Evolutionary conservation across 2,797 vertebrate genomes (phyloP).

Genomic region (Intellagama lesueurii): DNA sequence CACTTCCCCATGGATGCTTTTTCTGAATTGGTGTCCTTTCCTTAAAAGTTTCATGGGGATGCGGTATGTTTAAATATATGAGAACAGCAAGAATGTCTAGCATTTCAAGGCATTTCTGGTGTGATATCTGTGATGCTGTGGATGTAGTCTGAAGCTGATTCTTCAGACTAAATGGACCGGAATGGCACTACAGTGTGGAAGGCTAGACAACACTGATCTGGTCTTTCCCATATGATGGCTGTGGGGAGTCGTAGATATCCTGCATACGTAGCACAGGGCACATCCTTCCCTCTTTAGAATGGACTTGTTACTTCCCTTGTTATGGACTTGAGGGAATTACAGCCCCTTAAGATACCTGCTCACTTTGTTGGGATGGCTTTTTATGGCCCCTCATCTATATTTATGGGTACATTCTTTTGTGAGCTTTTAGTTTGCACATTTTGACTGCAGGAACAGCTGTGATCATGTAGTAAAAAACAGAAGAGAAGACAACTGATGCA

Average conservation of each 20-base stretch:
- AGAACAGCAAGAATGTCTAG: neutral
- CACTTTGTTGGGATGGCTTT: too few relatives aligned
- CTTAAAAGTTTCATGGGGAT: neutral
- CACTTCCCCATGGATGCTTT: neutral
- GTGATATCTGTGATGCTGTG: neutral
- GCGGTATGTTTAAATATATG: neutral
- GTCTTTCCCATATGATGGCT: neutral
- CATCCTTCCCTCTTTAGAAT: neutral
- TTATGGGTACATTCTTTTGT: too few relatives aligned
- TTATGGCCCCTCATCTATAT: too few relatives aligned
- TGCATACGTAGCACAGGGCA: neutral
- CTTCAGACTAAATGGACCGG: neutral
- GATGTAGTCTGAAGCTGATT: neutral
- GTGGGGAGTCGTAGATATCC: neutral
- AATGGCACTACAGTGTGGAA: neutral
- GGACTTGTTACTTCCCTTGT: neutral
- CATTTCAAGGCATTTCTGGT: neutral
- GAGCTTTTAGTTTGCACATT: too few relatives aligned
- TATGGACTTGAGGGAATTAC: neutral
- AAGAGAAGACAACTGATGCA: constrained; percentile 4
- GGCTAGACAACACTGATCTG: neutral
- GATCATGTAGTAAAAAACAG: neutral
- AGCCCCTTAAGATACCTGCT: neutral
- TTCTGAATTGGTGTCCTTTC: neutral
- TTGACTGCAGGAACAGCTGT: neutral